Percentiles rank a stretch among this genome's conserved stretches.
phyloP scores from a whole-genome alignment of 2,888 invertebrate genomes.

The Oxycera nigricornis region DNA sequence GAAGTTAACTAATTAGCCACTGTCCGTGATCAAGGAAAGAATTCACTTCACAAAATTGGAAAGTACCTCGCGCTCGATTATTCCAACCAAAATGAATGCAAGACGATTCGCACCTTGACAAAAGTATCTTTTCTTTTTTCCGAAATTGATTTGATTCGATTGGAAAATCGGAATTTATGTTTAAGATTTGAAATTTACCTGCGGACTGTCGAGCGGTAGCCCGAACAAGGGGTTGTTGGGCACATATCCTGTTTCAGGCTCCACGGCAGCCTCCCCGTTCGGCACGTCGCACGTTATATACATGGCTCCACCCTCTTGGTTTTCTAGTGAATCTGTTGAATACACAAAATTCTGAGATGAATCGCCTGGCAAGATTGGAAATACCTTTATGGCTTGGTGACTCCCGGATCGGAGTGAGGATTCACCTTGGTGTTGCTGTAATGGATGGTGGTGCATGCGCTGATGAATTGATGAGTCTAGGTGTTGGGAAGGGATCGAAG shows the following conservation, averaged over 20 bases:
- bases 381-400: no score
- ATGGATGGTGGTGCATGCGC: constrained; percentile 31
- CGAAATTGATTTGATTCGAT: neutral
- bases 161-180: no score
- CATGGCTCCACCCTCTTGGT: constrained; percentile 64
- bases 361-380: neutral
- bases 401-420: no score
- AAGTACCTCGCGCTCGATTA: neutral
- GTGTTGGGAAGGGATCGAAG: neutral
- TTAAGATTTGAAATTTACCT: constrained; percentile 57
- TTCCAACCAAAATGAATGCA: neutral
- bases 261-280: constrained; percentile 61
- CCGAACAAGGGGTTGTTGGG: constrained; percentile 63
- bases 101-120: neutral
- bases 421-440: constrained; percentile 2
- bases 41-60: neutral
- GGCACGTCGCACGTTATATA: constrained; percentile 64
- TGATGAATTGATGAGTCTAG: neutral
- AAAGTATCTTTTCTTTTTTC: neutral
- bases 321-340: constrained; percentile 61
- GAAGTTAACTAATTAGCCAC: no score
- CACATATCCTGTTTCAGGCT: constrained; percentile 63
- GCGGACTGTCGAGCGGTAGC: constrained; percentile 62
- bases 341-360: constrained; percentile 29
- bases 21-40: no score